phyloP scores from a whole-genome alignment of 2,113 vertebrate species.

The Sturnus vulgaris region DNA sequence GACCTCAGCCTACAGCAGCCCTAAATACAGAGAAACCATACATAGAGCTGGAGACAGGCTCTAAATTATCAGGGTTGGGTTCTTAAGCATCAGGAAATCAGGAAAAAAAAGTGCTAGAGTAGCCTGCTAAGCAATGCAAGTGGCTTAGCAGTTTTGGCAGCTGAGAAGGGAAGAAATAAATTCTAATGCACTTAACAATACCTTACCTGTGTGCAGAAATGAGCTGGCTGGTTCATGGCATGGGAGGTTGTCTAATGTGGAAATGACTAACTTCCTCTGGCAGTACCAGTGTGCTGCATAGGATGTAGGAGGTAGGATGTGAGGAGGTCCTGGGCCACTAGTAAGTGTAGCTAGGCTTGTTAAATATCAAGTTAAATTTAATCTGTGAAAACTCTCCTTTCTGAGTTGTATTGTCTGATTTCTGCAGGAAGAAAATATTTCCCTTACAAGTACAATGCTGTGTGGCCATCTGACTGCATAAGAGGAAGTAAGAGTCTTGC shows the following conservation, averaged over 20 bases:
- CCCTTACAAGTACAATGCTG: not conserved
- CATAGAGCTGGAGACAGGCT: not conserved
- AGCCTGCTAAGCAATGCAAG: not conserved
- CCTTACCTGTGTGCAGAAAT: constrained; percentile 19
- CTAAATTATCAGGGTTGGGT: not conserved
- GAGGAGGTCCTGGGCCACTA: not conserved
- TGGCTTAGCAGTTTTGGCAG: not conserved
- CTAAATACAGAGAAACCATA: not conserved
- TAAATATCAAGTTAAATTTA: not conserved
- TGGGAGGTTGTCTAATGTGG: not conserved
- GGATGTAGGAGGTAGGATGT: not conserved
- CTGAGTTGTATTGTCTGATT: not conserved
- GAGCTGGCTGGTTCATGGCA: not conserved
- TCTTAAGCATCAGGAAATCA: not conserved
- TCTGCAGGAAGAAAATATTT: not conserved
- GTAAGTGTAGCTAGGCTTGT: not conserved
- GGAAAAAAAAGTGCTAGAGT: not conserved
- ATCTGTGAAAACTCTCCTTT: not conserved
- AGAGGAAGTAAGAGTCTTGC: not conserved
- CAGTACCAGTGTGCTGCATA: not conserved
- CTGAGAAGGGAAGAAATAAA: constrained; percentile 37
- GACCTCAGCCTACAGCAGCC: not conserved
- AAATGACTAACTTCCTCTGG: constrained; percentile 47
- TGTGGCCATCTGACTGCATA: not conserved
- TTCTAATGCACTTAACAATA: constrained; percentile 32